phyloP scores from a whole-genome alignment of 2,888 invertebrate species.

The Amphiduros pacificus region DNA sequence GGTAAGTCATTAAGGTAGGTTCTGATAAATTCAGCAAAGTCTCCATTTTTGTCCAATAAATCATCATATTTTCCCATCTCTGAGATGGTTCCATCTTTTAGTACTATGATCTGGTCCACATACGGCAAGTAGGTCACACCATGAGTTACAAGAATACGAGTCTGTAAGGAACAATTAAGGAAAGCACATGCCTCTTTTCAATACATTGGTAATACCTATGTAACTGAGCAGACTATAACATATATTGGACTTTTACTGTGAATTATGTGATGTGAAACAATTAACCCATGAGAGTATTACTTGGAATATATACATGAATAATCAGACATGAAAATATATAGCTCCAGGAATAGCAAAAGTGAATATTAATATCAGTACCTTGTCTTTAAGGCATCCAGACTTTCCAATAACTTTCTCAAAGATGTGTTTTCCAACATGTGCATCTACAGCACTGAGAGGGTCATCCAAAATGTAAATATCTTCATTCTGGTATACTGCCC shows the following conservation, averaged over 20 bases:
- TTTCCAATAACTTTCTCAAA: constrained; percentile 4
- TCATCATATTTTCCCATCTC: background rate
- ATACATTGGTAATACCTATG: too few relatives aligned
- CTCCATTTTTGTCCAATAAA: background rate
- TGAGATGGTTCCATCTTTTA: background rate
- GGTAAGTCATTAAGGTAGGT: background rate
- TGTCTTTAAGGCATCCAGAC: background rate
- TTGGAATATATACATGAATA: too few relatives aligned
- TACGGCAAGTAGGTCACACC: background rate
- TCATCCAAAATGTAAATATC: background rate
- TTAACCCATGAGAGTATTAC: too few relatives aligned
- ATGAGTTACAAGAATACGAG: background rate
- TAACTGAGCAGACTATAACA: too few relatives aligned
- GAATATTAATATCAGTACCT: too few relatives aligned
- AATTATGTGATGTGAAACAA: too few relatives aligned
- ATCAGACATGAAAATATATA: too few relatives aligned
- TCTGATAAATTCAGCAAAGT: background rate
- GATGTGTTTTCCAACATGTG: constrained; percentile 1
- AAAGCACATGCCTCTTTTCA: too few relatives aligned
- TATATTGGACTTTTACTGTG: too few relatives aligned
- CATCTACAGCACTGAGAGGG: background rate
- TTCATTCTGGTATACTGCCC: constrained; percentile 1
- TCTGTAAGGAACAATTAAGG: too few relatives aligned
- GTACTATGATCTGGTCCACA: background rate
- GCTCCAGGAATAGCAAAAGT: too few relatives aligned